Percentiles rank a stretch among this genome's conserved stretches.
These are phyloP conservation scores for Bimastos eiseni DNA, from an alignment of 2,888 invertebrate species.

Conservation along the genomic window DNA sequence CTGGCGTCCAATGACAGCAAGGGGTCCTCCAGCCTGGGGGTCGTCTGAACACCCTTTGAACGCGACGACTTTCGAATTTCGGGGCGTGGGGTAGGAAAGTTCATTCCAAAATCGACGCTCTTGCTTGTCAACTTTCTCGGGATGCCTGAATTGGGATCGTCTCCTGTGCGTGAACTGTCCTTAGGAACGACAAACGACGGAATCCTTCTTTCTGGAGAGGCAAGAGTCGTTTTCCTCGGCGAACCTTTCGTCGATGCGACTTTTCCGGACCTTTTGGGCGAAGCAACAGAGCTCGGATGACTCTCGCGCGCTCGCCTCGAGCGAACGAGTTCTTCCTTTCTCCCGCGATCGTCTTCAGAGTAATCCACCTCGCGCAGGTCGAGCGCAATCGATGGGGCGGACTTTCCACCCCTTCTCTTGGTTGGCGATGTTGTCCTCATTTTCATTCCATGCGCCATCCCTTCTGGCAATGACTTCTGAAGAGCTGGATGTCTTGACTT, in stretches of 20 bases:
- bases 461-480: background rate
- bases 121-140: background rate
- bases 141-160: background rate
- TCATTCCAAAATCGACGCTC: slow-evolving; percentile 5
- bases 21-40: background rate
- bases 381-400: background rate
- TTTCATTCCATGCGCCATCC: background rate
- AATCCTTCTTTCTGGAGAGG: background rate
- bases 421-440: background rate
- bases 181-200: background rate
- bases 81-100: background rate
- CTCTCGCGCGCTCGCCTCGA: background rate
- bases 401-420: background rate
- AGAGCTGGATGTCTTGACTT: background rate
- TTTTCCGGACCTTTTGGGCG: background rate
- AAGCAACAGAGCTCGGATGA: background rate
- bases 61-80: background rate
- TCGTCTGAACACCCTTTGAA: slow-evolving; percentile 22
- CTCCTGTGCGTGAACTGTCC: background rate
- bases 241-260: background rate
- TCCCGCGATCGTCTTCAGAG: background rate
- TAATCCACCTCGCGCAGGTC: slow-evolving; percentile 22
- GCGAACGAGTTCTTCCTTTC: background rate
- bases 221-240: background rate
- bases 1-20: background rate